Percentiles rank a stretch among this genome's conserved stretches.
Conservation (phyloP, 2,113 vertebrate genomes). For the Microcebus ravelobensis region DNA sequence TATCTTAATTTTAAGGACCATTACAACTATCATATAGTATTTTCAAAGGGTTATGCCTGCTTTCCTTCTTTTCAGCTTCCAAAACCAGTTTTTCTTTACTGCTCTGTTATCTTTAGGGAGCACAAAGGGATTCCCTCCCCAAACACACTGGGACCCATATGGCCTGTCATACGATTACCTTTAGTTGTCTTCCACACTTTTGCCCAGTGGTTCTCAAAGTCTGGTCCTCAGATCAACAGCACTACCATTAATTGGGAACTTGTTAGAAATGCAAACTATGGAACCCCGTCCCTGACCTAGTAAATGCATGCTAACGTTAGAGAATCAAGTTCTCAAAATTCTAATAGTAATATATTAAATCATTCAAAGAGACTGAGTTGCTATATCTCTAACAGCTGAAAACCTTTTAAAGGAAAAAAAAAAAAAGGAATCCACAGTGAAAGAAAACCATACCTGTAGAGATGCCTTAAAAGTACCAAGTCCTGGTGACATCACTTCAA, state of each 20-base stretch:
- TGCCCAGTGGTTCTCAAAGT: not conserved
- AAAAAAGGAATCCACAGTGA: not conserved
- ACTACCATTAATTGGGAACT: not conserved
- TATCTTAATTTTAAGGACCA: not conserved
- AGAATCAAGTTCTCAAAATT: not conserved
- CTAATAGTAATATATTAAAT: not conserved
- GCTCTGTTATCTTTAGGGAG: not conserved
- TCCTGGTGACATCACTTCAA: not conserved
- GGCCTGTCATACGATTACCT: not conserved
- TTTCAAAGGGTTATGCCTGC: not conserved
- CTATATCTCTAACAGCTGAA: not conserved
- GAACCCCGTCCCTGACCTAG: not conserved
- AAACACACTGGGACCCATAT: not conserved
- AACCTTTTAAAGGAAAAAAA: not conserved
- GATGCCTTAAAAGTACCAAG: not conserved
- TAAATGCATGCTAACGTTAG: not conserved
- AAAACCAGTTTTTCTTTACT: not conserved
- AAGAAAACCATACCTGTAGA: constrained; percentile 51
- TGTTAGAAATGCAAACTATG: not conserved
- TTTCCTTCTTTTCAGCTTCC: not conserved
- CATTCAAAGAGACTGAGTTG: not conserved
- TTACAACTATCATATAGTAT: not conserved
- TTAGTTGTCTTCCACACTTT: not conserved
- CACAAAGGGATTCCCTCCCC: not conserved
- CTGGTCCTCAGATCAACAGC: not conserved